A percentile compares a stretch with the other conserved stretches of the same genome.
These are phyloP conservation scores for Eugnorisma glareosa DNA, from an alignment of 2,888 invertebrate genomes.

Conservation along the genomic window DNA sequence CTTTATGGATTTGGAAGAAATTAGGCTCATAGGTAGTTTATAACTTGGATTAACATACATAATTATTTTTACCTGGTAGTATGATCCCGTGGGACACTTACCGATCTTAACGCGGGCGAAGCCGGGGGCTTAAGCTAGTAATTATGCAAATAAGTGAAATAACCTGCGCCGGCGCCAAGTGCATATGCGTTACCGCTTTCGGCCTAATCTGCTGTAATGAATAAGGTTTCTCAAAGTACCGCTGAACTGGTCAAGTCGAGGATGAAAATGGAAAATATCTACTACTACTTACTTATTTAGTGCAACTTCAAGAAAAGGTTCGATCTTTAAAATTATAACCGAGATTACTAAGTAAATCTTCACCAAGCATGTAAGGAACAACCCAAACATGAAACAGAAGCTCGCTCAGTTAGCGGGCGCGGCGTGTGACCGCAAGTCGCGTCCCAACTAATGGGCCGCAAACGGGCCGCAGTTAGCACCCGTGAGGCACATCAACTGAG, in stretches of 20 bases:
- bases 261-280: background rate
- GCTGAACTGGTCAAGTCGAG: background rate
- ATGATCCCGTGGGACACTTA: no score
- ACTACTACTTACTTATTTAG: background rate
- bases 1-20: no score
- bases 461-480: constrained; percentile 61
- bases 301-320: background rate
- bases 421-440: constrained; percentile 62
- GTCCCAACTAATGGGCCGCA: constrained; percentile 56
- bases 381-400: constrained; percentile 37
- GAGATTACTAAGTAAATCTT: constrained; percentile 11
- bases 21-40: no score
- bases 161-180: background rate
- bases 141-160: background rate
- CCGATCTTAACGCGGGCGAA: no score
- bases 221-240: background rate
- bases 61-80: no score
- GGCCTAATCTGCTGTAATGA: background rate
- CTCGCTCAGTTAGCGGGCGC: constrained; percentile 42
- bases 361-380: constrained; percentile 15
- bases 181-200: background rate
- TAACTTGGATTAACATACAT: no score
- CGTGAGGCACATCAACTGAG: constrained; percentile 22
- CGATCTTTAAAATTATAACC: background rate
- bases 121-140: no score